These are phyloP conservation scores for Turritopsis dohrnii DNA, from an alignment of 30 jellyfish, hydroid and myxozoan genomes.

Conservation along the genomic window DNA sequence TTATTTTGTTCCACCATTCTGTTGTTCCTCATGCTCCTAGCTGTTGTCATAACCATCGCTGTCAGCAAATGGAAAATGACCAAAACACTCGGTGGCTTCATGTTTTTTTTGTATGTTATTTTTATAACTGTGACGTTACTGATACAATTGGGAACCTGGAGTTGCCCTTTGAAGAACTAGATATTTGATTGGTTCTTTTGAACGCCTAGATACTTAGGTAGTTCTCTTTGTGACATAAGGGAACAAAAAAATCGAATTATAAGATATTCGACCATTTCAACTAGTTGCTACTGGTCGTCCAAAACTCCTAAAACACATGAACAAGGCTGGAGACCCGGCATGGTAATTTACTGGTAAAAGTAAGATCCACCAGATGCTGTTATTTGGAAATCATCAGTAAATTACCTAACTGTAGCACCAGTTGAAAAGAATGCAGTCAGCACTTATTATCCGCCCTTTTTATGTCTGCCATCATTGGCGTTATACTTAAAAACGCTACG, in stretches of 20 bases:
- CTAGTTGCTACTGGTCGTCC: too few relatives aligned
- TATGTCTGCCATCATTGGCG: not conserved
- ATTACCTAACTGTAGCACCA: too few relatives aligned
- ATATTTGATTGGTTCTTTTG: not conserved
- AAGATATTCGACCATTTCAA: not conserved
- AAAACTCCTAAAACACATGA: too few relatives aligned
- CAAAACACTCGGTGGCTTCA: constrained; percentile 51
- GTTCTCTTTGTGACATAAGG: not conserved
- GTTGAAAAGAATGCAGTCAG: too few relatives aligned
- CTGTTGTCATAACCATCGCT: constrained; percentile 61
- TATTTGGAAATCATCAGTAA: too few relatives aligned
- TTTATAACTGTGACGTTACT: constrained; percentile 62
- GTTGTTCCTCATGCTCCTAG: constrained; percentile 61
- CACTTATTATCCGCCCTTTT: too few relatives aligned
- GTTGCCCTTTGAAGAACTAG: constrained; percentile 33
- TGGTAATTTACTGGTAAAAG: too few relatives aligned
- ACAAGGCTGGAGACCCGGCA: too few relatives aligned
- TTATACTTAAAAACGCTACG: not conserved
- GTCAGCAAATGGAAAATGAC: constrained; percentile 76
- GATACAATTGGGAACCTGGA: constrained; percentile 33
- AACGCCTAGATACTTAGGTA: too few relatives aligned
- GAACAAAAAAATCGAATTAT: not conserved
- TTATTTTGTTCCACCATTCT: constrained; percentile 69
- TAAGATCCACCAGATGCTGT: too few relatives aligned
- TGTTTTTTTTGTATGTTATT: constrained; percentile 55